Evolutionary conservation across 1,140 invertebrate genomes (phyloP), one percentile per base, ranked within the genome.

Genomic region (Rhyacophila brunnea): DNA sequence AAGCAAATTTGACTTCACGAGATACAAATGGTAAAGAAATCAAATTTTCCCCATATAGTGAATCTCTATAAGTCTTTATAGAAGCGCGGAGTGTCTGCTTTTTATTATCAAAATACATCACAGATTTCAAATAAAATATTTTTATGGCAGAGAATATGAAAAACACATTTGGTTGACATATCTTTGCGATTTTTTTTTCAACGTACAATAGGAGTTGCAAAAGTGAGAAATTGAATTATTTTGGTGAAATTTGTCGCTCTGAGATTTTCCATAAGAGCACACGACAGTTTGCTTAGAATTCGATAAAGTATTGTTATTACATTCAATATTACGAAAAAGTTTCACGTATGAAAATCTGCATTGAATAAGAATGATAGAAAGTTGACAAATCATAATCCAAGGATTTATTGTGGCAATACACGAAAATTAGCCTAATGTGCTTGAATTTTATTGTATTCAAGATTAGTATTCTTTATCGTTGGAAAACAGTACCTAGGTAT

Each of bases 91-190:
- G 23, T 28, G 23, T 28, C 46, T 49, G 44, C 32, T 47, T 58
- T 58, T 58, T 58, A 58, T 58, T 58, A 58, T 58, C 48, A 32
- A 51, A 50, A 48, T 57, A 57, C 36, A 48, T 57, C 54, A 57
- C 54, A 48, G 44, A 48, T 57, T 47, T 45, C 19, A 32, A 49
- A 58, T 58, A 46, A 58, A 58, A 58, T 58, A 58, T 58, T 58
- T 58, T 58, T 58, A 58, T 36, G 45, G 40, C 45, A 48, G 38
- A 49, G 48, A 58, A 43, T 42, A 45, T 23, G 32, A 46, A 46
- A 55, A 44, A 55, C 52, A 55, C 28, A 45, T 45, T 45, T 11
- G 42, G 52, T 13, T 55, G 52, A 55, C 52, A 55, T 55, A 43
- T 45, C 40, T 28, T 28, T 28, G 23, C 23, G 23, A 28, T 23